Percentiles rank a stretch among this genome's conserved stretches.
phyloP scores from a whole-genome alignment of 2,113 vertebrate species.

The Albula goreensis region DNA sequence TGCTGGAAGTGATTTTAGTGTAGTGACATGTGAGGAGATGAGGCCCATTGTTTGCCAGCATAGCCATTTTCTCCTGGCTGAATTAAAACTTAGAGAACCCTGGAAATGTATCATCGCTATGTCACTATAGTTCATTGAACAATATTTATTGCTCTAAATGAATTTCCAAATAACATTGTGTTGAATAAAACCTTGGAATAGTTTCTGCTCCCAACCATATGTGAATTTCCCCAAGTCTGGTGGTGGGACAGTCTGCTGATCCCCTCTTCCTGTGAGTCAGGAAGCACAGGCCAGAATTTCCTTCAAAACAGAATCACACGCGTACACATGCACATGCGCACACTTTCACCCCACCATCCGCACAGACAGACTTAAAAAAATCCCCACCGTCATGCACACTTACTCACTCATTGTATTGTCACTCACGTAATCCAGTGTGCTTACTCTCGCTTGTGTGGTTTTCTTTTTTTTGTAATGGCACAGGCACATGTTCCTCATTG shows the following conservation, averaged over 20 bases:
- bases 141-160: constrained; percentile 14
- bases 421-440: not conserved
- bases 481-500: not conserved
- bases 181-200: constrained; percentile 31
- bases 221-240: constrained; percentile 55
- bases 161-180: constrained; percentile 5
- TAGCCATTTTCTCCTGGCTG: not conserved
- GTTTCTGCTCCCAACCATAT: constrained; percentile 30
- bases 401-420: not conserved
- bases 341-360: not conserved
- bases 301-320: constrained; percentile 49
- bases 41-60: not conserved
- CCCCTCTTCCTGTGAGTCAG: constrained; percentile 68
- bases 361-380: not conserved
- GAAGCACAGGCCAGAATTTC: constrained; percentile 66
- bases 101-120: constrained; percentile 8
- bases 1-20: not conserved
- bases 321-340: constrained; percentile 10
- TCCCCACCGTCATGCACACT: not conserved
- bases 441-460: not conserved
- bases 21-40: not conserved
- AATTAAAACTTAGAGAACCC: not conserved
- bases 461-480: not conserved
- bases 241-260: constrained; percentile 66
- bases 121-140: constrained; percentile 1